Evolutionary conservation across 1,140 invertebrate species (phyloP).

Genomic region (Lasioglossum albipes): DNA sequence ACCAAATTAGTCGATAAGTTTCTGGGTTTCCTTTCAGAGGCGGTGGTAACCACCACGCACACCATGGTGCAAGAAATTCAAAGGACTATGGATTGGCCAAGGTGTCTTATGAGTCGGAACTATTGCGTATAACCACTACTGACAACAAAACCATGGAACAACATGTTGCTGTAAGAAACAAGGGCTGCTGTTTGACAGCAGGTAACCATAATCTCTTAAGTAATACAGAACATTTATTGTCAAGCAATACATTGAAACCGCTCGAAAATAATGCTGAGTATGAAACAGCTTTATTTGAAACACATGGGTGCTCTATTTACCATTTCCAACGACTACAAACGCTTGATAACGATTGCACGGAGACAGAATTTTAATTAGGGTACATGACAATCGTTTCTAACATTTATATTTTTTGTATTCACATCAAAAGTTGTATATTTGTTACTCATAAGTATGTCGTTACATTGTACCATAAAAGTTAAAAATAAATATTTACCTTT

Average conservation of each 20-base stretch:
- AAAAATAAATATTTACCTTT: constrained; percentile 73
- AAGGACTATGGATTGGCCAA: constrained; percentile 63
- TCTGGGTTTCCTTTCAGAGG: constrained; percentile 72
- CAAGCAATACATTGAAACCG: constrained; percentile 28
- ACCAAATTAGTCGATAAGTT: constrained; percentile 64
- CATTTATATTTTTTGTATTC: constrained; percentile 53
- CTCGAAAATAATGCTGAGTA: constrained; percentile 60
- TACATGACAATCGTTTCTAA: constrained; percentile 36
- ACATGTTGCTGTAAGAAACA: constrained; percentile 20
- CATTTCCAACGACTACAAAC: constrained; percentile 68
- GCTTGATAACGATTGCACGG: constrained; percentile 54
- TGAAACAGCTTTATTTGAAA: constrained; percentile 74
- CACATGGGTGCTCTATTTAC: constrained; percentile 73
- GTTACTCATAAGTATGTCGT: constrained; percentile 56
- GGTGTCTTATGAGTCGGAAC: constrained; percentile 64
- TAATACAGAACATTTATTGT: constrained; percentile 51
- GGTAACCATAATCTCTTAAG: constrained; percentile 65
- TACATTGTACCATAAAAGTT: constrained; percentile 50
- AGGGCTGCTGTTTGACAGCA: constrained; percentile 61
- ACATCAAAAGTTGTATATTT: constrained; percentile 48
- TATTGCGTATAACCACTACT: constrained; percentile 52
- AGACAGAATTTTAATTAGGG: constrained; percentile 70
- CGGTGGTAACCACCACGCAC: constrained; percentile 69
- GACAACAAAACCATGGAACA: constrained; percentile 28
- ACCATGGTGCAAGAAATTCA: constrained; percentile 57